Conservation (phyloP, 2,888 invertebrate species). For the Nycteola revayana region DNA sequence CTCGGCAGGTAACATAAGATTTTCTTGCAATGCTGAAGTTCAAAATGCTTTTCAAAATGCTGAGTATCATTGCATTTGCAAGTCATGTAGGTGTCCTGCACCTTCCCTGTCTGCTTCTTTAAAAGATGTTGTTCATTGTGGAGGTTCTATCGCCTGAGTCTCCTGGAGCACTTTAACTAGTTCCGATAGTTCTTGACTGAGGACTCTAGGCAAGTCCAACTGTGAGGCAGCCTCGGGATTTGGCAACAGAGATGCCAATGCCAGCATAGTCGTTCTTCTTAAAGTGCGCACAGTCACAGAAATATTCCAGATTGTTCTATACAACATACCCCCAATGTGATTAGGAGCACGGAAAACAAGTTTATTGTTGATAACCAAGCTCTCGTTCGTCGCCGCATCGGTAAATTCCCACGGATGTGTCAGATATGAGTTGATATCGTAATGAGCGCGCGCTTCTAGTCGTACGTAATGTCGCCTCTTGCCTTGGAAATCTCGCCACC, state of each 20-base stretch:
- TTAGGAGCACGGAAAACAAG: conserved; percentile 68
- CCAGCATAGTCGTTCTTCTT: conserved; percentile 64
- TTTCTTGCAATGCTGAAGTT: no score
- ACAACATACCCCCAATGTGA: conserved; percentile 50
- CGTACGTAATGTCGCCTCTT: conserved; percentile 81
- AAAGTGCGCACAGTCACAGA: conserved; percentile 78
- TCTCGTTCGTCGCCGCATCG: conserved; percentile 86
- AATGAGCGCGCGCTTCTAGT: conserved; percentile 76
- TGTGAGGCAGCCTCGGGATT: conserved; percentile 46
- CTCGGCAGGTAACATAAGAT: no score
- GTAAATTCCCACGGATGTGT: conserved; percentile 94
- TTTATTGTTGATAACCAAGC: conserved; percentile 79
- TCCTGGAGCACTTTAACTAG: conserved; percentile 27
- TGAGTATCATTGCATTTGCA: no score
- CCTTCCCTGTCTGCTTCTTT: no score
- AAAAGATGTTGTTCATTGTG: no score
- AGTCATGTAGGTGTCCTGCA: no score
- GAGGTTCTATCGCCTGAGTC: not conserved
- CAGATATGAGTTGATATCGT: conserved; percentile 88
- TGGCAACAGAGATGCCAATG: conserved; percentile 57
- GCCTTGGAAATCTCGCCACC: conserved; percentile 91
- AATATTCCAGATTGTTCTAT: conserved; percentile 73
- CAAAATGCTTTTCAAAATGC: no score
- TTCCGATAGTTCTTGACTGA: conserved; percentile 58
- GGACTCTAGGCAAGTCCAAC: conserved; percentile 64